Base-by-base conservation (phyloP, 2,113 vertebrate genomes). In the Poeciliopsis occidentalis region DNA sequence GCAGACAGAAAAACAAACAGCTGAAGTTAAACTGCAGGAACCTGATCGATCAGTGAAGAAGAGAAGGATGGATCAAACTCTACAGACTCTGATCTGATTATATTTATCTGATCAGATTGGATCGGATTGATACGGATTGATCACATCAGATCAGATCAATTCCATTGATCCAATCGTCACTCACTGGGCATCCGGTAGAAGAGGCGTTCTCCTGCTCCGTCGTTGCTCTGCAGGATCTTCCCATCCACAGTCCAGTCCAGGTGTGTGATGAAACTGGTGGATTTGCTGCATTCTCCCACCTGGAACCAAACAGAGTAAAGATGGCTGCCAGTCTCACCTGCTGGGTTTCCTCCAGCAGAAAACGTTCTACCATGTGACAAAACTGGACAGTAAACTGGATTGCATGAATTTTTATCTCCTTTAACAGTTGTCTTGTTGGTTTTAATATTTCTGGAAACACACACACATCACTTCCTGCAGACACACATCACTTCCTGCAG, bases 241-340 rank as follows among this genome's bases (percentile, higher is more conserved):
- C 97, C 95, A 80, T 99, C 97, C 92, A 96, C 86, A 67, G 97
- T 96, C 97, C 97, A 99, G 91, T 99, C 97, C 32, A 99, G 94
- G 78, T 99, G 97, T 0, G 97, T 98, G 81, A 99, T 98, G 88
- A 98, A 98, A 17, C 96, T 97, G 65, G 93, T 91, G 41, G 97
- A 98, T 44, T 94, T 96, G 85, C 71, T 95, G 90, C 97, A 99
- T 64, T 99, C 97, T 71, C 97, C 97, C 0, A 97, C 97, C 88
- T 89, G 71, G 13, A 65, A 65, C 0, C 22, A 41, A 34, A 24
- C 31, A 27, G 13, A 67, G 22, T 24, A 12, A 12, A 22, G 15
- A 51, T 22, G 15, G 47, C 47, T 51, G 47, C 15, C 17, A 24
- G 39, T 41, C 39, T 3, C 3, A 47, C 15, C 41, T 47, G 41